Evolutionary conservation across 1,140 invertebrate species (phyloP), one percentile per base, ranked within the genome.

Genomic region (Metopolophium dirhodum): DNA sequence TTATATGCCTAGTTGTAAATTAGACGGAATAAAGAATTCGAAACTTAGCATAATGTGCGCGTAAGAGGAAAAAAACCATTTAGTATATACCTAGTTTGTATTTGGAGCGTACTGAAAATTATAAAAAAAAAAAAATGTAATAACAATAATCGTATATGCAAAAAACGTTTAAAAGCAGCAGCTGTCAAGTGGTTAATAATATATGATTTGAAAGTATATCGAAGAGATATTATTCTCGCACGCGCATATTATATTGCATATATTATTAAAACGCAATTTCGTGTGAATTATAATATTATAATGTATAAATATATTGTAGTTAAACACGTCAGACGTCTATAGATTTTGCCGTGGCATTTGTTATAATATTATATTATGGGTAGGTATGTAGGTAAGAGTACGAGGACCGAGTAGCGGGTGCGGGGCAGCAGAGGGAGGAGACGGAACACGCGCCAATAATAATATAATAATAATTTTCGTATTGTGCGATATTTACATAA

Each of bases 401-500:
- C 41, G 41, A 41, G 41, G 41, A 41, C 41, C 41, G 9, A 11
- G 2, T 3, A 7, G 57, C 2, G 2, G 2, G 26, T 2, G 57
- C 2, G 26, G 57, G 57, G 7, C 26, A 26, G 11, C 30, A 30
- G 61, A 18, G 30, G 30, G 30, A 68, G 14, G 61, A 77, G n/a
- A 77, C n/a, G n/a, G n/a, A 85, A 85, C 83, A 41, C 85, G 85
- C 41, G 41, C 85, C 41, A 47, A 87, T 87, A 45, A 87, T 54
- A 88, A 51, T 88, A 87, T 88, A 51, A 87, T 88, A 54, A 51
- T 37, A 35, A n/a, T 37, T 35, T 35, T 37, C n/a, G 49, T 30
- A 86, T 89, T 54, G 87, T 23, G 87, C 51, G 35, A 89, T 89
- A 89, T 89, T 89, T 89, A 89, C 88, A 89, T 89, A 89, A 89